Base-by-base conservation (phyloP, 1,140 invertebrate species). In the Pseudomyrmex pallidus region DNA sequence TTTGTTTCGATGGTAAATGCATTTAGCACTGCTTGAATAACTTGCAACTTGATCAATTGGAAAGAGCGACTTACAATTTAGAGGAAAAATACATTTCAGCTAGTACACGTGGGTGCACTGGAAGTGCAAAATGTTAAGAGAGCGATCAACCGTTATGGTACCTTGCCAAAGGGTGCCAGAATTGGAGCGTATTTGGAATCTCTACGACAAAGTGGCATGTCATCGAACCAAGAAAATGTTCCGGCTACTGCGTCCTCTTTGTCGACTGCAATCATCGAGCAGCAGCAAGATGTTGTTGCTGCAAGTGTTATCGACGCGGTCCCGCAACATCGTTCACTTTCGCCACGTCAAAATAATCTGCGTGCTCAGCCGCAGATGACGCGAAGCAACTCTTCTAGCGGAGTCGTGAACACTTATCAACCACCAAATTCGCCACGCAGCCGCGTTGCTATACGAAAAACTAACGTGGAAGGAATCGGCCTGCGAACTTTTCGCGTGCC, bases 71-170 rank as follows among this genome's bases (percentile, higher is more conserved):
- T 12, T 15, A 22, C 54, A 17, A 78, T 48, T 74, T 62, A 83
- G 8, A 54, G 3, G 5, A 3, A 62, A 72, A 22, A 74, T 83
- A 93, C 92, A 64, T 94, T 95, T 84, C 93, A 96, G 94, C 95
- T 96, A 85, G 96, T 97, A 20, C 96, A 96, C 92, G 97, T 98
- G 73, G 98, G 97, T 85, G 97, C 98, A 15, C 95, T 99, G 82
- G 98, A 99, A 95, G 98, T 99, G 85, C 98, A 99, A 94, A 99
- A 99, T 95, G 98, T 99, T 73, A 98, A 98, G 91, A 96, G 98
- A 87, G 98, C 98, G 7, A 99, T 99, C 74, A 99, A 98, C 94
- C 96, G 98, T n/a, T 99, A 99, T 92, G 99, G 99, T 5, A 99
- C 99, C 12, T 92, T 98, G 80, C 99, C 99, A 0, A 99, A 99